phyloP scores from a whole-genome alignment of 2,113 vertebrate genomes.

The Strigops habroptila region DNA sequence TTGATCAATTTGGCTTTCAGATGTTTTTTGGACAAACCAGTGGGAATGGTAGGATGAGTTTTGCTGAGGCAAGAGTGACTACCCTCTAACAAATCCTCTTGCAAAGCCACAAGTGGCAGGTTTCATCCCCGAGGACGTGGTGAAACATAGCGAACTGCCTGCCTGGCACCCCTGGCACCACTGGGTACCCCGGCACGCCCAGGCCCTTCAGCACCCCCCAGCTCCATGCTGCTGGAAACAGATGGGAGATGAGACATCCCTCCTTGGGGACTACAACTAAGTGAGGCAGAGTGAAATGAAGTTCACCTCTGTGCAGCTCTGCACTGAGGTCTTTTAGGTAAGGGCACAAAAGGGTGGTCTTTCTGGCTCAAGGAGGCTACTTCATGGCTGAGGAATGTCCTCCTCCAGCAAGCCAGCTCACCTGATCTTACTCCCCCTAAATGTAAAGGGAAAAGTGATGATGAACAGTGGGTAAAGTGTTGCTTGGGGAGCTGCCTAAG shows the following conservation, averaged over 20 bases:
- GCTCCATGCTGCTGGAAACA: neutral
- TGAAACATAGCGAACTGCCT: neutral
- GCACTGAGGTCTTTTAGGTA: neutral
- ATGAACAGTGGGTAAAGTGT: neutral
- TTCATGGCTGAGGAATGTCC: neutral
- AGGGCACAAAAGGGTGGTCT: neutral
- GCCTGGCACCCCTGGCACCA: neutral
- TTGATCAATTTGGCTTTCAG: neutral
- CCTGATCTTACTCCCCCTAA: neutral
- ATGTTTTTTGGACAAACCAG: neutral
- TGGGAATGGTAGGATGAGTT: neutral
- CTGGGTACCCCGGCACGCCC: neutral
- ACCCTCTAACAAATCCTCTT: neutral
- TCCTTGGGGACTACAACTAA: too few species aligned
- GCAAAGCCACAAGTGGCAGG: neutral
- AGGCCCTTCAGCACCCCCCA: neutral
- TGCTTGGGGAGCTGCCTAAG: neutral
- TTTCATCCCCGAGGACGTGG: neutral
- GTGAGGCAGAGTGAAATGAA: too few species aligned
- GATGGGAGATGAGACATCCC: neutral
- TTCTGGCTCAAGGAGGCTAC: neutral
- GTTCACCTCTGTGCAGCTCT: neutral
- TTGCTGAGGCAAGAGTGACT: neutral
- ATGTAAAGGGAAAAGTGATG: neutral
- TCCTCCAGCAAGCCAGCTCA: neutral